Evolutionary conservation across 2,113 vertebrate genomes (phyloP), one percentile per base, ranked within the genome.

Genomic region (Helogale parvula): DNA sequence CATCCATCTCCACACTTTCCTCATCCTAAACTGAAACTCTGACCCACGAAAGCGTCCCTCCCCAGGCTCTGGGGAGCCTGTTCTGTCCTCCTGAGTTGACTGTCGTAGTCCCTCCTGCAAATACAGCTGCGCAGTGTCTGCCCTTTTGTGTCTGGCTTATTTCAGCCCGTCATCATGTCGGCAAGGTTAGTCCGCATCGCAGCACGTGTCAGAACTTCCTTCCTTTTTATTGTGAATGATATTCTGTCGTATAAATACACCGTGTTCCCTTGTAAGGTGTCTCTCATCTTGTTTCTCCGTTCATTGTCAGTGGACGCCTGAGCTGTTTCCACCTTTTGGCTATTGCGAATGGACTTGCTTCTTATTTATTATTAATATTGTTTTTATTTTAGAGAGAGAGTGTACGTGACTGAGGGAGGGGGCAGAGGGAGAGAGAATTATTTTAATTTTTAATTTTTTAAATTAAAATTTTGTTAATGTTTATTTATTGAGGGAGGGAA

Each of bases 31-130:
- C 5, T 35, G 47, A 72, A 45, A 5, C 66, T 82, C 45, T 19
- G 8, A 33, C 9, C 27, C 66, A 2, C 1, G 31, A 13, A 63
- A 31, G 5, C 45, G 3, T 3, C 21, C 2, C 31, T 23, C 27
- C n/a, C 16, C 21, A 16, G n/a, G 16, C 65, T 25, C 63, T 11
- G 54, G n/a, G 5, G 45, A 29, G 41, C 21, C 29, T 15, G 25
- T 33, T 41, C 50, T 47, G 57, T 52, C 66, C 19, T 6, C 2
- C 0, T 47, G 60, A 33, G 33, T 47, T 25, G n/a, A 38, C 54
- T 38, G 13, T 50, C 45, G n/a, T 10, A 2, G n/a, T 5, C 2
- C 57, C 15, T 60, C 23, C 2, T 1, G 2, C 7, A 4, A 35
- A 50, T 7, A 23, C 19, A 2, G 16, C 65, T 25, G 3, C 4